A percentile compares a stretch with the other conserved stretches of the same genome.
These are phyloP conservation scores for Drosophila hamatofila DNA, from an alignment of 2,888 invertebrate genomes.

Conservation along the genomic window DNA sequence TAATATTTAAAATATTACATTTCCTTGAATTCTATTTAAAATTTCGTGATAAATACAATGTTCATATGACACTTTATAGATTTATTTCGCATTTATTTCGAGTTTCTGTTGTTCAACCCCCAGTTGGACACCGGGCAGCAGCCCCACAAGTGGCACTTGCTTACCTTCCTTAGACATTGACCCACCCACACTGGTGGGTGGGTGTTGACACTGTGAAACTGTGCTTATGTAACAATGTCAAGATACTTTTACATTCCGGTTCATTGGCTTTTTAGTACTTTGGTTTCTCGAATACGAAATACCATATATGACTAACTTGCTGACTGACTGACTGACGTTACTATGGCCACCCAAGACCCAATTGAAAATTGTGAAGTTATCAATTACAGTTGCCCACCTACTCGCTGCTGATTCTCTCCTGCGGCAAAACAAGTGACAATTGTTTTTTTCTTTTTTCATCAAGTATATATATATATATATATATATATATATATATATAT, in stretches of 20 bases:
- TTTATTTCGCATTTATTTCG: not conserved
- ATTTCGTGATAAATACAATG: not conserved
- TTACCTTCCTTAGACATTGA: slow-evolving; percentile 32
- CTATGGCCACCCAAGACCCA: slow-evolving; percentile 35
- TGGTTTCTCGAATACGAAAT: not conserved
- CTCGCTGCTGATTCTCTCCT: slow-evolving; percentile 26
- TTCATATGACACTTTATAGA: not conserved
- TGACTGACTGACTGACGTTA: slow-evolving; percentile 17
- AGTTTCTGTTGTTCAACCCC: not conserved
- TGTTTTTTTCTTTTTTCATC: not conserved
- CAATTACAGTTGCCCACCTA: slow-evolving; percentile 56
- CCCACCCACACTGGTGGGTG: slow-evolving; percentile 4
- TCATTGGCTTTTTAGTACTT: slow-evolving; percentile 49
- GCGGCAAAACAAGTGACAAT: slow-evolving; percentile 66
- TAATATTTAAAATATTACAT: not conserved
- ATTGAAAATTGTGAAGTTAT: slow-evolving; percentile 66
- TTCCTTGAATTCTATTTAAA: not conserved
- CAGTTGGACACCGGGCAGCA: slow-evolving; percentile 37
- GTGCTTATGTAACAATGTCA: slow-evolving; percentile 58
- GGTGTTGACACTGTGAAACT: slow-evolving; percentile 45
- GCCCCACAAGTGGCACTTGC: slow-evolving; percentile 51
- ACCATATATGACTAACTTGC: slow-evolving; percentile 22
- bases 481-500: not conserved
- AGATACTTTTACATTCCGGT: slow-evolving; percentile 60
- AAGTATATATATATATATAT: not conserved